These are phyloP conservation scores for Brachyistius frenatus DNA, from an alignment of 2,113 vertebrate species.

Conservation along the genomic window DNA sequence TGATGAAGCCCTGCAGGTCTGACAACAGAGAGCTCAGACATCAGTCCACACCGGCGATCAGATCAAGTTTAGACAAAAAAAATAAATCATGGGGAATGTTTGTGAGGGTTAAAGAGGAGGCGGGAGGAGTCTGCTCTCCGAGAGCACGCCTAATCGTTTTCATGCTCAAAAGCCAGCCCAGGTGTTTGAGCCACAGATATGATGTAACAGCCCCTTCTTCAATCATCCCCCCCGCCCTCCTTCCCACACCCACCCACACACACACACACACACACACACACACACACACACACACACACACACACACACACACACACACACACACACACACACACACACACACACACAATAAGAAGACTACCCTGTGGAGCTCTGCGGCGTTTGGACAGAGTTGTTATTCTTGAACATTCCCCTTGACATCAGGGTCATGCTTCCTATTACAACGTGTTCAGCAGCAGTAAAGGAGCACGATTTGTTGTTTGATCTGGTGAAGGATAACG, in stretches of 20 bases:
- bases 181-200: constrained; percentile 63
- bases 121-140: constrained; percentile 36
- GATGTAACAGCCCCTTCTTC: constrained; percentile 45
- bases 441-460: constrained; percentile 32
- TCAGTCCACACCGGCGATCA: constrained; percentile 29
- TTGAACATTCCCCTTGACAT: constrained; percentile 66
- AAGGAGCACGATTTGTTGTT: constrained; percentile 20
- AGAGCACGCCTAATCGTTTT: constrained; percentile 44
- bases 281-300: constrained; percentile 8
- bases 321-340: constrained; percentile 12
- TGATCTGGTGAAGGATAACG: not conserved
- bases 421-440: constrained; percentile 47
- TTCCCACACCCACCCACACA: not conserved
- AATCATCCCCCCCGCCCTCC: not conserved
- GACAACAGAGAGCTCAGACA: constrained; percentile 31
- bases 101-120: constrained; percentile 44
- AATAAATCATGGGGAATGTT: constrained; percentile 46
- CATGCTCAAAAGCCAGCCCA: constrained; percentile 53
- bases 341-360: constrained; percentile 16
- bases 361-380: constrained; percentile 32
- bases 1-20: constrained; percentile 32
- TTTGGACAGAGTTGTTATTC: constrained; percentile 44
- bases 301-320: constrained; percentile 13
- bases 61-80: constrained; percentile 33
- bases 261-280: constrained; percentile 25